A percentile compares a stretch with the other conserved stretches of the same genome.
These are phyloP conservation scores for Pseudopleuronectes americanus DNA, from an alignment of 2,797 vertebrate species.

Conservation along the genomic window DNA sequence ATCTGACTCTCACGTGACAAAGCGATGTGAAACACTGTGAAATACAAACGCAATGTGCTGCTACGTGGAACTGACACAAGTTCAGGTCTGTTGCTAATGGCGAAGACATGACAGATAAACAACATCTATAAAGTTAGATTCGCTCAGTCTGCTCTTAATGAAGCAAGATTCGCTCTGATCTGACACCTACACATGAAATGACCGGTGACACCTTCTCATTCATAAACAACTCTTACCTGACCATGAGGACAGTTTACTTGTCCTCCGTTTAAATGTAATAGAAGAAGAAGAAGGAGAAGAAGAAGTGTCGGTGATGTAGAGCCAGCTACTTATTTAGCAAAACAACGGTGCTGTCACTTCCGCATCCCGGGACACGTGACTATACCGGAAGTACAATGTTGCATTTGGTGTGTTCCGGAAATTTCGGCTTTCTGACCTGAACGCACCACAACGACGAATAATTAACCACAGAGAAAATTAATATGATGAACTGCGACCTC, in stretches of 20 bases:
- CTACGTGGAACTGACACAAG: not conserved
- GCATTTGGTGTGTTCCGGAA: slow-evolving; percentile 24
- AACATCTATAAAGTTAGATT: too few relatives aligned
- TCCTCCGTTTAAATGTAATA: not conserved
- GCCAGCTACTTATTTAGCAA: slow-evolving; percentile 30
- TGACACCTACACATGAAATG: not conserved
- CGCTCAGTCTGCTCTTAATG: not conserved
- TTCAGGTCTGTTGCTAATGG: not conserved
- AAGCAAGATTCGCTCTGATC: not conserved
- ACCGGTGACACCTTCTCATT: too few relatives aligned
- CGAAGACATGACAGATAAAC: not conserved
- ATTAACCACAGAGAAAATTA: not conserved
- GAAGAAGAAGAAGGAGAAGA: not conserved
- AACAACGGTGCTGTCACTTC: slow-evolving; percentile 62
- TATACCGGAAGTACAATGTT: not conserved
- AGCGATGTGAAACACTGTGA: not conserved
- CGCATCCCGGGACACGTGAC: slow-evolving; percentile 66
- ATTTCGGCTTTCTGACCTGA: not conserved
- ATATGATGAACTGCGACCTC: not conserved
- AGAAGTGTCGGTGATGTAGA: not conserved
- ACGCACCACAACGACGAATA: not conserved
- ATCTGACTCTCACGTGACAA: slow-evolving; percentile 72
- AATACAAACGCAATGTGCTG: not conserved
- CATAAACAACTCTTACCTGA: slow-evolving; percentile 73
- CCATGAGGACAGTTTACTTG: slow-evolving; percentile 64